These are phyloP conservation scores for Gracilinanus agilis DNA, from an alignment of 2,113 vertebrate genomes.

Conservation along the genomic window DNA sequence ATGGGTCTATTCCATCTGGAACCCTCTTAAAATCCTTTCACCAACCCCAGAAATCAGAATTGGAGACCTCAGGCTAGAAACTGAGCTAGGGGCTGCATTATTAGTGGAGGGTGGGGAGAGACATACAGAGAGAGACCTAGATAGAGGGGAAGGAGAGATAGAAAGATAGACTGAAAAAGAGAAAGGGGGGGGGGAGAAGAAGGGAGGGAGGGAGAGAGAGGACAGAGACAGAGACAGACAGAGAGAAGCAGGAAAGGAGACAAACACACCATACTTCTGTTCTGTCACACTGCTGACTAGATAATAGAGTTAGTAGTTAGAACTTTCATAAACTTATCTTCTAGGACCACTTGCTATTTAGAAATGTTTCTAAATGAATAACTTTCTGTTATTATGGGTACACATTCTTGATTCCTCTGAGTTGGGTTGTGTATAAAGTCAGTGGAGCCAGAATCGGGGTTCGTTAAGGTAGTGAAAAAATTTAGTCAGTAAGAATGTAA, in stretches of 20 bases:
- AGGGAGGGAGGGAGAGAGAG: not conserved
- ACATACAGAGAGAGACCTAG: not conserved
- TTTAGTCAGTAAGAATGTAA: not conserved
- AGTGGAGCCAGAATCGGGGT: not conserved
- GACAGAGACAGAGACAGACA: too few relatives aligned
- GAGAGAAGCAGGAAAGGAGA: not conserved
- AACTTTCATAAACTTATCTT: not conserved
- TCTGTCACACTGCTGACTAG: not conserved
- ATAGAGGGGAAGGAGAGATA: not conserved
- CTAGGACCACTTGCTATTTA: not conserved
- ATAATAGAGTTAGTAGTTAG: not conserved
- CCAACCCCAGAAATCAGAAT: not conserved
- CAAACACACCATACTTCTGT: not conserved
- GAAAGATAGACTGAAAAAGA: too few relatives aligned
- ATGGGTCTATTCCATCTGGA: slow-evolving; percentile 17
- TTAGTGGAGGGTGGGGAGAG: too few relatives aligned
- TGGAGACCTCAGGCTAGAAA: slow-evolving; percentile 7
- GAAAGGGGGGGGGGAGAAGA: too few relatives aligned
- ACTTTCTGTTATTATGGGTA: not conserved
- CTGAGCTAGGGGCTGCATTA: not conserved
- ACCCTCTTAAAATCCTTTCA: not conserved
- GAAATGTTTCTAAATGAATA: not conserved
- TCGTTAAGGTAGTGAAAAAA: not conserved
- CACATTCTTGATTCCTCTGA: not conserved
- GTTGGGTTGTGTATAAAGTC: not conserved